A percentile compares a stretch with the other conserved stretches of the same genome.
phyloP scores from a whole-genome alignment of 2,888 invertebrate species.

The Cerceris ruficornis region DNA sequence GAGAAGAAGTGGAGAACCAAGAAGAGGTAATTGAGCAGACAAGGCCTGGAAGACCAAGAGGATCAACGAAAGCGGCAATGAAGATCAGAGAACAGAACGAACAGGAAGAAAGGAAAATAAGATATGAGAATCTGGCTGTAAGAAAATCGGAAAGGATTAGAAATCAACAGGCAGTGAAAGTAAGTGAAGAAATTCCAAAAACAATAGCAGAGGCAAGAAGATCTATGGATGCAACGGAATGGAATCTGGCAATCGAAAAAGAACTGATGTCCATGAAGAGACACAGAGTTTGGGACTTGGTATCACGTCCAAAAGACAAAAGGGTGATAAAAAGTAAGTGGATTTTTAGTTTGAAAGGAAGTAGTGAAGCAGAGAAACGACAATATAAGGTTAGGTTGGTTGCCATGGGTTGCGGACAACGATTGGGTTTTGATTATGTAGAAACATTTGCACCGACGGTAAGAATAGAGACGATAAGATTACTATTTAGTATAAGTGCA shows the following conservation, averaged over 20 bases:
- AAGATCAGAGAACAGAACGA: neutral
- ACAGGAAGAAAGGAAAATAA: neutral
- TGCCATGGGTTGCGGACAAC: slow-evolving; percentile 18
- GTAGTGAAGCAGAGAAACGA: neutral
- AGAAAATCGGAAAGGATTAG: slow-evolving; percentile 24
- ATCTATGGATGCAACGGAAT: neutral
- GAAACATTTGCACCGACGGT: slow-evolving; percentile 11
- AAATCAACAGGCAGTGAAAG: neutral
- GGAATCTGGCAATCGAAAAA: neutral
- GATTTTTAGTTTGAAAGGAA: slow-evolving; percentile 9
- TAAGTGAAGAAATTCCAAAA: slow-evolving; percentile 16
- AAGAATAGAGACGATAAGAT: slow-evolving; percentile 1
- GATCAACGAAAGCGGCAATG: slow-evolving; percentile 10
- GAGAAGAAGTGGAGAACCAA: slow-evolving; percentile 6
- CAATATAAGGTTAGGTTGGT: slow-evolving; percentile 11
- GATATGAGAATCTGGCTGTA: neutral
- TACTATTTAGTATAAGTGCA: slow-evolving; percentile 11
- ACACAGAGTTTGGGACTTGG: neutral
- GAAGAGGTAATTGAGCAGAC: neutral
- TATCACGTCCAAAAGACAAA: neutral
- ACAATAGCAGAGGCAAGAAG: neutral
- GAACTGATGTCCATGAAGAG: neutral
- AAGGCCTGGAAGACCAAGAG: slow-evolving; percentile 10
- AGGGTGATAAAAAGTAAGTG: slow-evolving; percentile 18
- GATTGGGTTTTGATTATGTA: slow-evolving; percentile 3